Evolutionary conservation across 1,140 invertebrate species (phyloP).

Genomic region (Apis cerana): DNA sequence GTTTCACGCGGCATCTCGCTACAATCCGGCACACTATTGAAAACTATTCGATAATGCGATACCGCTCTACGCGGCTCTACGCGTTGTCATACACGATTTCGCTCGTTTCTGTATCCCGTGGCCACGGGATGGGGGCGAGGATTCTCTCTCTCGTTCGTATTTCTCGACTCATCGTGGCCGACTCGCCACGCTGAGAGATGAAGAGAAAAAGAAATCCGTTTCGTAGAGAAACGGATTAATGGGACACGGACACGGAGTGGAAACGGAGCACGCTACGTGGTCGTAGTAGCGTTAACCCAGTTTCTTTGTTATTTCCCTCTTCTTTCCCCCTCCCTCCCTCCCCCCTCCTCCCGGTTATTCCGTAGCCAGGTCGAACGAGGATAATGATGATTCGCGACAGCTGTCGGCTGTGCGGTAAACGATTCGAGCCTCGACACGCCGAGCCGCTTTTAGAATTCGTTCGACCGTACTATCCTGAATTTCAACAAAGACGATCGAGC

Average conservation of each 20-base stretch:
- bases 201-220: not conserved
- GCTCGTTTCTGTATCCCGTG: not conserved
- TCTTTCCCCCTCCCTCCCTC: not conserved
- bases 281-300: constrained; percentile 35
- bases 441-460: constrained; percentile 17
- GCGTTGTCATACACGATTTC: constrained; percentile 37
- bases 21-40: constrained; percentile 23
- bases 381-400: constrained; percentile 47
- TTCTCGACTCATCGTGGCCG: constrained; percentile 44
- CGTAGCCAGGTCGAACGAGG: constrained; percentile 31
- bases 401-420: constrained; percentile 46
- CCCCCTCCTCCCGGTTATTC: not conserved
- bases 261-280: not conserved
- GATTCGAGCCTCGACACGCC: constrained; percentile 26
- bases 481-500: not conserved
- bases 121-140: too few species aligned
- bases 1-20: constrained; percentile 69
- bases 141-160: not conserved
- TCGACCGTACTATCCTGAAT: constrained; percentile 18
- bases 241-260: not conserved
- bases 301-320: not conserved
- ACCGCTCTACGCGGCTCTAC: not conserved
- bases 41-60: constrained; percentile 23
- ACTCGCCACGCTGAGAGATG: not conserved
- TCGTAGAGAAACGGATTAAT: not conserved